Evolutionary conservation across 2,797 vertebrate species (phyloP).

Genomic region (Bucorvus abyssinicus): DNA sequence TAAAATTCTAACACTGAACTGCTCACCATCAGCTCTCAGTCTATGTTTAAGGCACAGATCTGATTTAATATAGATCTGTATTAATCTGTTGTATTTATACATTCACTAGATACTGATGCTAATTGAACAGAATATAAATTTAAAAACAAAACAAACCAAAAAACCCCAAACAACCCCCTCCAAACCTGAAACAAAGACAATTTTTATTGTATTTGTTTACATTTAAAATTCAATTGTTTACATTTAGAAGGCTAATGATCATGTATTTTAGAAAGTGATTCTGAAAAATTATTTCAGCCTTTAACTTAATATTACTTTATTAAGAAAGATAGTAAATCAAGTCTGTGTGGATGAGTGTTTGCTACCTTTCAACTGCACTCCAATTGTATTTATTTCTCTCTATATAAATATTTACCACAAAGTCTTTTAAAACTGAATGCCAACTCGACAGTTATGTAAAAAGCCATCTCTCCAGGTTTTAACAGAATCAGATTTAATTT

Average conservation of each 20-base stretch:
- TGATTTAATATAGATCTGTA: too few relatives aligned
- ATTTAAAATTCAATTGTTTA: not conserved
- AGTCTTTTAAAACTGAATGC: not conserved
- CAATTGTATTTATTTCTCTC: not conserved
- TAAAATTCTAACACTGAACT: not conserved
- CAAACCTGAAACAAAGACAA: not conserved
- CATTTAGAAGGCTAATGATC: not conserved
- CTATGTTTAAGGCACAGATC: not conserved
- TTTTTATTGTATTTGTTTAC: not conserved
- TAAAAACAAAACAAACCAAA: not conserved
- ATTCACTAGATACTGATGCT: not conserved
- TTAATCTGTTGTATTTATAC: not conserved
- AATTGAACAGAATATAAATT: not conserved
- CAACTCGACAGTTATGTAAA: not conserved
- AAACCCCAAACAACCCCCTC: rapidly evolving
- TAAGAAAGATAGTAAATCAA: not conserved
- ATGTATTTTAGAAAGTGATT: not conserved
- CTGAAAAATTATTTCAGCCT: not conserved
- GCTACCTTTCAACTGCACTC: not conserved
- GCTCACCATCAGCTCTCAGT: not conserved
- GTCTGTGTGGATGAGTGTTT: not conserved
- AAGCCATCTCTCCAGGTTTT: not conserved
- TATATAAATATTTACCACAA: not conserved
- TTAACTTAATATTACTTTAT: not conserved
- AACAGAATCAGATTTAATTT: not conserved